phyloP scores from a whole-genome alignment of 2,888 invertebrate genomes.

The Boloria selene region DNA sequence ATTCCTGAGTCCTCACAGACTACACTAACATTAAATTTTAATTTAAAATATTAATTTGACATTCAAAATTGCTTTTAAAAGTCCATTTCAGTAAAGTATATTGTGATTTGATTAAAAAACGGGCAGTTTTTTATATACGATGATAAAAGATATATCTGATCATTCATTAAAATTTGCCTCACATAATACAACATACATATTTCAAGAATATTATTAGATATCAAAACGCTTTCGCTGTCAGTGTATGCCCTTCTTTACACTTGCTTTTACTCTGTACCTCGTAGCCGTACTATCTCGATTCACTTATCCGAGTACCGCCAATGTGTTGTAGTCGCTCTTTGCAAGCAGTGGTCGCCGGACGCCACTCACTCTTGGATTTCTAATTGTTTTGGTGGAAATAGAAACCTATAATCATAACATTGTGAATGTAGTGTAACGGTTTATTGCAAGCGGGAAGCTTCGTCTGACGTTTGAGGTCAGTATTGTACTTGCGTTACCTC shows the following conservation, averaged over 20 bases:
- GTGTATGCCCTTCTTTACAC: conserved; percentile 48
- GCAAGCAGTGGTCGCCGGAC: conserved; percentile 61
- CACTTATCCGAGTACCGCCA: conserved; percentile 63
- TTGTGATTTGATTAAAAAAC: too few species aligned
- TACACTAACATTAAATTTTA: too few species aligned
- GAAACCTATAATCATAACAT: conserved; percentile 35
- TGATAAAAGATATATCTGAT: too few species aligned
- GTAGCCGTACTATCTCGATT: conserved; percentile 67
- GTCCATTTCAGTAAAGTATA: too few species aligned
- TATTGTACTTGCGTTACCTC: conserved; percentile 28
- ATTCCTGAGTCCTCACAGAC: too few species aligned
- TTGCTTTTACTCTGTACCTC: conserved; percentile 60
- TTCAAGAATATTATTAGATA: not conserved
- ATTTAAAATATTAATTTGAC: too few species aligned
- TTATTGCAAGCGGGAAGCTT: conserved; percentile 33
- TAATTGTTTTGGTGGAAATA: conserved; percentile 36
- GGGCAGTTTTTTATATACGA: too few species aligned
- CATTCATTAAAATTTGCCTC: too few species aligned
- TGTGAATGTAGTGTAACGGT: conserved; percentile 41
- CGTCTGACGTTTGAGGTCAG: conserved; percentile 33
- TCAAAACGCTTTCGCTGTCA: conserved; percentile 21
- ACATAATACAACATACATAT: too few species aligned
- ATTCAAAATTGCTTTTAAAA: too few species aligned
- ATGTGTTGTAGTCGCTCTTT: conserved; percentile 56
- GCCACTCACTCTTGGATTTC: conserved; percentile 39